These are phyloP conservation scores for Psephotus haematonotus DNA, from an alignment of 2,113 vertebrate species.

Conservation along the genomic window DNA sequence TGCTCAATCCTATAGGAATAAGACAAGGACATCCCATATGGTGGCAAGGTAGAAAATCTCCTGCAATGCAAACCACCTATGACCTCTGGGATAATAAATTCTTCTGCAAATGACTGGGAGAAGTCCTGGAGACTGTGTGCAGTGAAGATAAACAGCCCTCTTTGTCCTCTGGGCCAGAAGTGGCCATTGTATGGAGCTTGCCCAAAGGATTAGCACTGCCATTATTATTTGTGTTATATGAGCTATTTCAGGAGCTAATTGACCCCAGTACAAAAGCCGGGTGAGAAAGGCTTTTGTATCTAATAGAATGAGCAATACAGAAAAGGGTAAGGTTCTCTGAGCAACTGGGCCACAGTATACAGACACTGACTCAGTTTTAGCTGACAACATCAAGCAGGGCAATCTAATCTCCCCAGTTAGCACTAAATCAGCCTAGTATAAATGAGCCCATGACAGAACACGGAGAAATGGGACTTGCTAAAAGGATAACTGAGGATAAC, in stretches of 20 bases:
- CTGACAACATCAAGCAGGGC: slow-evolving; percentile 65
- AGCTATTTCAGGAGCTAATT: slow-evolving; percentile 72
- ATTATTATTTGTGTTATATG: slow-evolving; percentile 61
- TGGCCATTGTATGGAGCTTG: slow-evolving; percentile 39
- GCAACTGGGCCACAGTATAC: slow-evolving; percentile 51
- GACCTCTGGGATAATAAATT: slow-evolving; percentile 54
- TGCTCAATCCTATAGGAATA: not conserved
- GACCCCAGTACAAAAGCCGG: slow-evolving; percentile 62
- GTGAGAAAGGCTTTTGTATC: slow-evolving; percentile 71
- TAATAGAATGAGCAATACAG: slow-evolving; percentile 69
- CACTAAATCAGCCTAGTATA: slow-evolving; percentile 65
- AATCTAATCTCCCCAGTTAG: slow-evolving; percentile 70
- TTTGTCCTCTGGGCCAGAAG: slow-evolving; percentile 62
- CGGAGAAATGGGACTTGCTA: slow-evolving; percentile 61
- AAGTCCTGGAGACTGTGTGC: slow-evolving; percentile 36
- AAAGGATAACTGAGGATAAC: slow-evolving; percentile 72
- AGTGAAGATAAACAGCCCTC: slow-evolving; percentile 59
- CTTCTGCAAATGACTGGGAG: slow-evolving; percentile 48
- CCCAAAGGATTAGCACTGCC: slow-evolving; percentile 59
- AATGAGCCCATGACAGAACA: slow-evolving; percentile 67
- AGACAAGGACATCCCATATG: slow-evolving; percentile 36
- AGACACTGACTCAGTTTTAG: slow-evolving; percentile 65
- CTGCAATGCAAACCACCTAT: slow-evolving; percentile 53
- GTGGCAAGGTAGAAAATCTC: slow-evolving; percentile 47
- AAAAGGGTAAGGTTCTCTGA: slow-evolving; percentile 67